These are phyloP conservation scores for Antennarius maculatus DNA, from an alignment of 2,797 vertebrate species.

Conservation along the genomic window DNA sequence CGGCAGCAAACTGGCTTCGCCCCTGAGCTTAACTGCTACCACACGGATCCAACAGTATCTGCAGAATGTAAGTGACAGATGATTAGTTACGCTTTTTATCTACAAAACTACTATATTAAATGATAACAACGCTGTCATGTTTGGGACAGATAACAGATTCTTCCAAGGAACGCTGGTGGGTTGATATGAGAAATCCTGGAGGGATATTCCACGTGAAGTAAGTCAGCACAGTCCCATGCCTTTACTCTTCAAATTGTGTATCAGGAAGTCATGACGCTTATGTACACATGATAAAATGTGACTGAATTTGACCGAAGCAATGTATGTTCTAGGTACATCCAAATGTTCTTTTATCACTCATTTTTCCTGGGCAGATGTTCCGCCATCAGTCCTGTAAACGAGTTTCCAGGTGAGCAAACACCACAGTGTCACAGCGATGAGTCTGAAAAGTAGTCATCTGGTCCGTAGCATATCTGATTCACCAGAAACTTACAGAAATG, in stretches of 20 bases:
- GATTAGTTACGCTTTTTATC: no score
- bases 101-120: no score
- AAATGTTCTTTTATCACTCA: slow-evolving; percentile 45
- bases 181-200: slow-evolving; percentile 53
- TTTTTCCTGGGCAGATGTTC: slow-evolving; percentile 67
- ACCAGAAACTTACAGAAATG: background rate
- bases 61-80: slow-evolving; percentile 39
- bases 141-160: slow-evolving; percentile 49
- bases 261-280: background rate
- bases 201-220: slow-evolving; percentile 66
- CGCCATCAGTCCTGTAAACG: slow-evolving; percentile 40
- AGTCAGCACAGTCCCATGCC: slow-evolving; percentile 26
- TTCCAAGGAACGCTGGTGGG: slow-evolving; percentile 72
- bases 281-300: background rate
- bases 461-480: background rate
- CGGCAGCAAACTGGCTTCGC: slow-evolving; percentile 85
- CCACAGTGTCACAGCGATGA: background rate
- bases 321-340: slow-evolving; percentile 55
- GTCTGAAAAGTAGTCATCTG: background rate
- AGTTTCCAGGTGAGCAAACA: slow-evolving; percentile 60
- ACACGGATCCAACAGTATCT: slow-evolving; percentile 73
- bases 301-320: slow-evolving; percentile 12
- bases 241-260: background rate
- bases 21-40: slow-evolving; percentile 71
- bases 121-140: background rate